These are phyloP conservation scores for Odontocolon sp. DNA, from an alignment of 2,888 invertebrate genomes.

Conservation along the genomic window DNA sequence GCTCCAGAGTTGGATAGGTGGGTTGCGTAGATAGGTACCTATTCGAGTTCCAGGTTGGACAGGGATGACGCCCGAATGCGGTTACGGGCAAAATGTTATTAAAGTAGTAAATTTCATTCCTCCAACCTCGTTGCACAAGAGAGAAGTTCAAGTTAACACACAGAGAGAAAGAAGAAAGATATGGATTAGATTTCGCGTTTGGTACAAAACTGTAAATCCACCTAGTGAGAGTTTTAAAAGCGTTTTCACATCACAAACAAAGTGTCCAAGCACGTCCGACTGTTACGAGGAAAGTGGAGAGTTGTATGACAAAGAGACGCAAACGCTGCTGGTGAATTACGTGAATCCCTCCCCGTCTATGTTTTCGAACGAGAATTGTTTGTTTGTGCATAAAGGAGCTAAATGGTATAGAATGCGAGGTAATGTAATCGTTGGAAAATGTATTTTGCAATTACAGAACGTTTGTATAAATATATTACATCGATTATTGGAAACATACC, in stretches of 20 bases:
- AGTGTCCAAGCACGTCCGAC: constrained; percentile 32
- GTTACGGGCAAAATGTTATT: constrained; percentile 67
- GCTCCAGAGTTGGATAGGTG: constrained; percentile 5
- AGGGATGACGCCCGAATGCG: constrained; percentile 34
- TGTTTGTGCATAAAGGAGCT: background rate
- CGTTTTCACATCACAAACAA: constrained; percentile 44
- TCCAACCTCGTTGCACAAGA: constrained; percentile 31
- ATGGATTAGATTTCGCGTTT: constrained; percentile 69
- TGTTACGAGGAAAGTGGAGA: constrained; percentile 25
- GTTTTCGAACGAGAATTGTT: constrained; percentile 14
- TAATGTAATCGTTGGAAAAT: no score
- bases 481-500: no score
- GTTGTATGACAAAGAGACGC: constrained; percentile 25
- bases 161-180: constrained; percentile 52
- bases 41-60: no score
- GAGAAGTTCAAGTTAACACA: background rate
- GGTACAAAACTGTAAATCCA: constrained; percentile 36
- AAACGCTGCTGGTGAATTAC: constrained; percentile 19
- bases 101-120: constrained; percentile 74
- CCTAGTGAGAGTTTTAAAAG: constrained; percentile 29
- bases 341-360: background rate
- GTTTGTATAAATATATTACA: no score
- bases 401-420: no score
- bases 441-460: no score
- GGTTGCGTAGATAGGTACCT: no score